A percentile compares a stretch with the other conserved stretches of the same genome.
Conservation (phyloP, 2,113 vertebrate genomes). For the Spilogale gracilis region DNA sequence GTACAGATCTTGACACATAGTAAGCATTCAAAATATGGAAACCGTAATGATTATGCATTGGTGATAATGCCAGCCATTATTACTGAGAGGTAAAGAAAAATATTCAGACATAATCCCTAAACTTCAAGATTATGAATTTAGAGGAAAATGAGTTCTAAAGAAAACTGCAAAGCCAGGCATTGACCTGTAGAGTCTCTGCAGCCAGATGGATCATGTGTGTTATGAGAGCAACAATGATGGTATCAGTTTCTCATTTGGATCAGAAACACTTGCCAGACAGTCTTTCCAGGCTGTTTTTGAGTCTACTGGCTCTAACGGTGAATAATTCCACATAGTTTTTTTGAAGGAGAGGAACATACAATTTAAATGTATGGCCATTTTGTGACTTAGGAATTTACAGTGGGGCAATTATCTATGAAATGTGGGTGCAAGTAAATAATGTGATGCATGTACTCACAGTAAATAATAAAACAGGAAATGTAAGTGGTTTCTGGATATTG, state of each 20-base stretch:
- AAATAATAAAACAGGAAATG: slow-evolving; percentile 66
- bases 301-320: neutral
- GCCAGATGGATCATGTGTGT: neutral
- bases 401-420: slow-evolving; percentile 66
- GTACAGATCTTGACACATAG: neutral
- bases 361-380: slow-evolving; percentile 45
- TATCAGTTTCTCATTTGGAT: neutral
- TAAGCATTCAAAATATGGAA: slow-evolving; percentile 7
- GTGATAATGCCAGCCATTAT: neutral
- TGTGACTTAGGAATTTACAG: slow-evolving; percentile 50
- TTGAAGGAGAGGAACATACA: no score
- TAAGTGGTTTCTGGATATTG: slow-evolving; percentile 67
- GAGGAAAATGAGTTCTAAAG: neutral
- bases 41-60: neutral
- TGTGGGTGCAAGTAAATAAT: slow-evolving; percentile 59
- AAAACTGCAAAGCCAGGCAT: neutral
- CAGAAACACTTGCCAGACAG: neutral
- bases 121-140: neutral
- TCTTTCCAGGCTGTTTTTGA: slow-evolving; percentile 22
- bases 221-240: neutral
- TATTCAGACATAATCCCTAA: neutral
- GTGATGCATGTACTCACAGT: neutral
- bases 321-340: neutral
- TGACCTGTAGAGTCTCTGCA: neutral
- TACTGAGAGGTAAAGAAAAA: neutral